Evolutionary conservation across 2,113 vertebrate species (phyloP).

Genomic region (Dermatemys mawii): DNA sequence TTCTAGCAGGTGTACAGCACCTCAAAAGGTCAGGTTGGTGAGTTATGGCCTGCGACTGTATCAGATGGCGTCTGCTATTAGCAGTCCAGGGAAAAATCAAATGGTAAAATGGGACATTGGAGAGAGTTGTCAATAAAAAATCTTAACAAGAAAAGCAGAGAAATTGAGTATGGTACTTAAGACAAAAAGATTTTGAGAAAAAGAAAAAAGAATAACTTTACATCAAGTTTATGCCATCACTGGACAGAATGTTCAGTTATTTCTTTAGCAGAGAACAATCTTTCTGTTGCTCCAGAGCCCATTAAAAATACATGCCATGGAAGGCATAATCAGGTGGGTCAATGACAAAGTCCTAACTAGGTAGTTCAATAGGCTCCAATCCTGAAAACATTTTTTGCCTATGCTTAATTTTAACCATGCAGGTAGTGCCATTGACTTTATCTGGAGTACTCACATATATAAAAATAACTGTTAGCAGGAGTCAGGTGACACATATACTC

Average conservation of each 20-base stretch:
- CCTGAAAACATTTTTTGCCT: not conserved
- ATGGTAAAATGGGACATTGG: constrained; percentile 29
- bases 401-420: not conserved
- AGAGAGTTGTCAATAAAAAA: constrained; percentile 52
- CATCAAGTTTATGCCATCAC: constrained; percentile 20
- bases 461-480: not conserved
- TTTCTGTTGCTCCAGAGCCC: not conserved
- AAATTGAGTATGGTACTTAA: constrained; percentile 34
- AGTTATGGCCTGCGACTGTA: constrained; percentile 62
- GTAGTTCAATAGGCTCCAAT: not conserved
- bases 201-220: not conserved
- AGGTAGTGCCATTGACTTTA: not conserved
- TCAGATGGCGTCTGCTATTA: constrained; percentile 60
- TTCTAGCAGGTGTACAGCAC: constrained; percentile 58
- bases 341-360: constrained; percentile 13
- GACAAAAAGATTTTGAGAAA: constrained; percentile 33
- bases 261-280: constrained; percentile 4
- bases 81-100: constrained; percentile 55
- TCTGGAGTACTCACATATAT: not conserved
- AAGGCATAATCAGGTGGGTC: not conserved
- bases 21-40: constrained; percentile 54
- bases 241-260: not conserved
- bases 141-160: constrained; percentile 47
- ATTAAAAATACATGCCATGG: not conserved
- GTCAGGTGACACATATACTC: not conserved